Evolutionary conservation across 92 coral and sea anemone genomes (phyloP), one percentile per base, ranked within the genome.

Genomic region (Zoanthus solanderi): DNA sequence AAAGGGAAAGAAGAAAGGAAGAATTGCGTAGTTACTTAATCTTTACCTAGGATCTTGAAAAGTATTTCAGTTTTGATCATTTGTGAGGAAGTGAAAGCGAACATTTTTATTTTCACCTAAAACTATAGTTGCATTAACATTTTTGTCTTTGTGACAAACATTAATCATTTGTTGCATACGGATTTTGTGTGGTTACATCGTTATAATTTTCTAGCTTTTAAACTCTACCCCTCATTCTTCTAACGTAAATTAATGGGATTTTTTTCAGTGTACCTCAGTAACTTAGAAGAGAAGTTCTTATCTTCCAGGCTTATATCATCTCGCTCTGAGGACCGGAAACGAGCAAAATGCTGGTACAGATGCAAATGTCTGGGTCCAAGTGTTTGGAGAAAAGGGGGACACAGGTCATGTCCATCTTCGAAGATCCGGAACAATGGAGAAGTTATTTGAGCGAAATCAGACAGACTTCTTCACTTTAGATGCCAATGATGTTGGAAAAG

Each of bases 401-500:
- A 97, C 99, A 0, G 99, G 99, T 0, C 87, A 87, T 31, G 95
- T 97, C 9, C 95, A 95, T 68, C 92, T 97, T 18, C 86, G 95
- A 68, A 93, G 95, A 88, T 94, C 98, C 10, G 99, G 98, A 5
- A 93, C 89, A 78, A 85, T 93, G 96, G 96, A 95, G 78, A 87
- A 87, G 46, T 84, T 96, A 54, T 97, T 97, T 90, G 99, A 94
- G 71, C 93, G 98, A 67, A 97, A 96, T 50, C 98, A 97, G 61
- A 95, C 99, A 58, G 99, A 97, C 85, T 97, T 95, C 91, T 97
- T 97, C 66, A 97, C 98, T 34, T 86, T 97, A 32, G 95, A 94
- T 34, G 99, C 99, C 69, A 94, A 88, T 71, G 99, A 97, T 86
- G 95, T 97, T 7, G 99, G 99, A 71, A 92, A 88, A 98, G 99